Percentiles rank a stretch among this genome's conserved stretches.
Conservation (phyloP, 2,113 vertebrate genomes). For the Heptranchias perlo region DNA sequence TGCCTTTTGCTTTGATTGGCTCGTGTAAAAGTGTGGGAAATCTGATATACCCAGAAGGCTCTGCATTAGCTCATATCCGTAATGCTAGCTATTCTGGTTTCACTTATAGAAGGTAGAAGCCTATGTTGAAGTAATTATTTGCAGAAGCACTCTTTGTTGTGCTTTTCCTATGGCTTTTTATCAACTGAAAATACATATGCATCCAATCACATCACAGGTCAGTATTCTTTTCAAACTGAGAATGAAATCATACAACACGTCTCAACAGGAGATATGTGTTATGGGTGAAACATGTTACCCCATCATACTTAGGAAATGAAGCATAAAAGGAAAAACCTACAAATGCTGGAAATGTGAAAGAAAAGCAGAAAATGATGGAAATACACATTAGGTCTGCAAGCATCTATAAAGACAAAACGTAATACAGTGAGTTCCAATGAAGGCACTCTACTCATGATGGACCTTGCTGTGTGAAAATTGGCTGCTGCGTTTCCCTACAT, state of each 20-base stretch:
- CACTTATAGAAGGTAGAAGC: slow-evolving; percentile 11
- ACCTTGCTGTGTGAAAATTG: not conserved
- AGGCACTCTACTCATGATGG: not conserved
- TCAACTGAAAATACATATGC: slow-evolving; percentile 22
- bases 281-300: not conserved
- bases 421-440: not conserved
- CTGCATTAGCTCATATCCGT: slow-evolving; percentile 27
- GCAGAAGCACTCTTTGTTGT: not conserved
- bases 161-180: not conserved
- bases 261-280: not conserved
- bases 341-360: no score
- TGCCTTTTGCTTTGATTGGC: slow-evolving; percentile 30
- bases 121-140: slow-evolving; percentile 29
- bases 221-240: not conserved
- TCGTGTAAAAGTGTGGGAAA: slow-evolving; percentile 29
- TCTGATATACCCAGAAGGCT: slow-evolving; percentile 32
- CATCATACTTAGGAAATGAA: slow-evolving; percentile 13
- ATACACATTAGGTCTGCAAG: not conserved
- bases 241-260: slow-evolving; percentile 2
- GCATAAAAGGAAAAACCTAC: no score
- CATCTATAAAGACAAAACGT: not conserved
- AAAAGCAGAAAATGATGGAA: no score
- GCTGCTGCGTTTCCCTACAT: not conserved
- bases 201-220: not conserved
- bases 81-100: slow-evolving; percentile 23